phyloP scores from a whole-genome alignment of 2,888 invertebrate genomes.

The Andrena bicolor region DNA sequence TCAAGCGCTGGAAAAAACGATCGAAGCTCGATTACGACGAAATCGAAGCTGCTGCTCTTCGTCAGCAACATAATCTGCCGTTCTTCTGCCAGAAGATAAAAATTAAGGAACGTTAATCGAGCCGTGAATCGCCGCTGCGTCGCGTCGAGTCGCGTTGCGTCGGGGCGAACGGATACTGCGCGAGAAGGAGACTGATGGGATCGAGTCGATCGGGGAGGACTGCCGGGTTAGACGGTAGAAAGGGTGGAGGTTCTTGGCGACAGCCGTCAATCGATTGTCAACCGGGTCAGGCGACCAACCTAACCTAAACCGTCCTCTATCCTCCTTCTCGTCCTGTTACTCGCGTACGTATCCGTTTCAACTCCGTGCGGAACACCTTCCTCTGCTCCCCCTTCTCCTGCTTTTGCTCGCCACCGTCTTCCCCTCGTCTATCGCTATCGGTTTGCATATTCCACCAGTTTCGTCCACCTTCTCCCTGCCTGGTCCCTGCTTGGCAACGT shows the following conservation, averaged over 20 bases:
- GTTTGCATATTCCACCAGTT: neutral
- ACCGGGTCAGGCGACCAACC: conserved; percentile 84
- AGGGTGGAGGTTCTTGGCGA: conserved; percentile 84
- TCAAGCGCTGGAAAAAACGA: neutral
- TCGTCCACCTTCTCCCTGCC: neutral
- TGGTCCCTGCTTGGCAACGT: neutral
- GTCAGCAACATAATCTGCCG: conserved; percentile 9
- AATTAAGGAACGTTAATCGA: conserved; percentile 74
- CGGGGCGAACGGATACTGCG: conserved; percentile 66
- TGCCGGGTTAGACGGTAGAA: conserved; percentile 73
- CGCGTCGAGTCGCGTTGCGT: neutral
- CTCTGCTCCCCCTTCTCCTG: conserved; percentile 5
- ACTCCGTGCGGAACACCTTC: conserved; percentile 23
- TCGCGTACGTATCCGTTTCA: conserved; percentile 63
- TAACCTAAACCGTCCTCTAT: conserved; percentile 78
- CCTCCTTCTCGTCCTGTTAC: conserved; percentile 60
- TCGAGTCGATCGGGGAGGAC: conserved; percentile 71
- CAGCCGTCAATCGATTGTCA: conserved; percentile 86
- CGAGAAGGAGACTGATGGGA: conserved; percentile 83
- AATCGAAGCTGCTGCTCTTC: neutral
- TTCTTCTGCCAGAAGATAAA: conserved; percentile 43
- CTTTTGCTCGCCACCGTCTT: neutral
- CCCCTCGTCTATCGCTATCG: conserved; percentile 16
- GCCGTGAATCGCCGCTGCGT: conserved; percentile 41
- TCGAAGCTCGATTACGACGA: neutral